Percentiles rank a stretch among this genome's conserved stretches.
These are phyloP conservation scores for Spea multiplicata DNA, from an alignment of 2,113 vertebrate species.

Conservation along the genomic window DNA sequence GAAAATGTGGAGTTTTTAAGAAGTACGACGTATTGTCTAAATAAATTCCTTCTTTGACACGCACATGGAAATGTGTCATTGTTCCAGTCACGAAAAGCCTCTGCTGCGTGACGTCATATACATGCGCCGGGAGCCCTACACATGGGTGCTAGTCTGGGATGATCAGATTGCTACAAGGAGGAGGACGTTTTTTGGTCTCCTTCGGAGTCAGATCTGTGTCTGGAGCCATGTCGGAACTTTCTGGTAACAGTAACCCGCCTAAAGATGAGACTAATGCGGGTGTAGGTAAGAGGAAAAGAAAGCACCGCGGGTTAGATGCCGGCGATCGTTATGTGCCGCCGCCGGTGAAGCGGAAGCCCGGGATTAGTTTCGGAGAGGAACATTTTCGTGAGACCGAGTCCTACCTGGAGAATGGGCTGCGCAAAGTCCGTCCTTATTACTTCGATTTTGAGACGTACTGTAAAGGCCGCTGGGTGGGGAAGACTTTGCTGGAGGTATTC, in stretches of 20 bases:
- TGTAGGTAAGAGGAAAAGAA: slow-evolving; percentile 51
- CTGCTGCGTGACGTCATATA: no score
- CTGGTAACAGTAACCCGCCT: slow-evolving; percentile 63
- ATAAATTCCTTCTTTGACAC: no score
- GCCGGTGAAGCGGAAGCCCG: slow-evolving; percentile 78
- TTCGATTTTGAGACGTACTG: slow-evolving; percentile 93
- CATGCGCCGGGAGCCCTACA: no score
- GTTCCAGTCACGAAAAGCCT: no score
- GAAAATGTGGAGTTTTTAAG: no score
- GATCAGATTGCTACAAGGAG: no score
- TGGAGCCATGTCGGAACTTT: not conserved
- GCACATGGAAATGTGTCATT: no score
- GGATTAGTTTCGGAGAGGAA: slow-evolving; percentile 82
- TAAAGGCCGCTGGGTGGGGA: slow-evolving; percentile 95
- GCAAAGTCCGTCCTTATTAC: slow-evolving; percentile 90
- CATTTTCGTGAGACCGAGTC: slow-evolving; percentile 89
- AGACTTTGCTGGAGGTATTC: slow-evolving; percentile 84
- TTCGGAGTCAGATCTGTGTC: not conserved
- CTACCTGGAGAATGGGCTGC: slow-evolving; percentile 87
- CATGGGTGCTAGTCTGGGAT: no score
- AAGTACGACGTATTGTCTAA: no score
- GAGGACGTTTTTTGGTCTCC: no score
- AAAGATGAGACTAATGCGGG: slow-evolving; percentile 34
- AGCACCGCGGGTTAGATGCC: slow-evolving; percentile 59
- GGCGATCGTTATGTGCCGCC: slow-evolving; percentile 83